These are phyloP conservation scores for Caenorhabditis wallacei DNA, from an alignment of 2,888 invertebrate genomes.

Conservation along the genomic window DNA sequence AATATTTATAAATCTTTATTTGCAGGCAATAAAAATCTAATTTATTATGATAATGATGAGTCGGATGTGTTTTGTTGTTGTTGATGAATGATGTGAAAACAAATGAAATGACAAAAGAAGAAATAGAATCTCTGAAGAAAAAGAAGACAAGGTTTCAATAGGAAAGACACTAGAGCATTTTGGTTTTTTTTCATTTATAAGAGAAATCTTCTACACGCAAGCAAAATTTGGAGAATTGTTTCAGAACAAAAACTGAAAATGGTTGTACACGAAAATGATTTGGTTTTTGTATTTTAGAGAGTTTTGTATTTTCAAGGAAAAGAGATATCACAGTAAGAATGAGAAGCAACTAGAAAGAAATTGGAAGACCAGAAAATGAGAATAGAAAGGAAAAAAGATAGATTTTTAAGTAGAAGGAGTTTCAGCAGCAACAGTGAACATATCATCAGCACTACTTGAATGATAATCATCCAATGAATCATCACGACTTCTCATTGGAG, in stretches of 20 bases:
- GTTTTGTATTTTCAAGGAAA: constrained; percentile 22
- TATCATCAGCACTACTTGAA: constrained; percentile 73
- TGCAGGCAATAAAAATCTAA: constrained; percentile 14
- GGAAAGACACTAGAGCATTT: constrained; percentile 48
- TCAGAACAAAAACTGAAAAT: constrained; percentile 19
- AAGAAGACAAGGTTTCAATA: constrained; percentile 6
- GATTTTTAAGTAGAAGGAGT: constrained; percentile 7
- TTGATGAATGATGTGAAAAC: constrained; percentile 1
- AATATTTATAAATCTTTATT: constrained; percentile 27
- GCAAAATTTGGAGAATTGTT: constrained; percentile 27
- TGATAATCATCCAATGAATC: constrained; percentile 76
- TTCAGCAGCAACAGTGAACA: constrained; percentile 63
- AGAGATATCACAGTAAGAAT: constrained; percentile 25
- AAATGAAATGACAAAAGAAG: constrained; percentile 5
- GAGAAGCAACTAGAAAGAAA: constrained; percentile 17
- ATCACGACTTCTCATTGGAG: constrained; percentile 72
- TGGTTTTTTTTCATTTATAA: constrained; percentile 27
- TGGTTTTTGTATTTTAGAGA: neutral
- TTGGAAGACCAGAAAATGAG: constrained; percentile 21
- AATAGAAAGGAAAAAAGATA: constrained; percentile 6
- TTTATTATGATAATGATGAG: constrained; percentile 33
- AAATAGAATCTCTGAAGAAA: constrained; percentile 28
- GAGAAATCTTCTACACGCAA: constrained; percentile 31
- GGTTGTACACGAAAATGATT: constrained; percentile 31
- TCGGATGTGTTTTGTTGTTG: constrained; percentile 9